Evolutionary conservation across 2,888 invertebrate genomes (phyloP), one percentile per base, ranked within the genome.

Genomic region (Tachina lurida): DNA sequence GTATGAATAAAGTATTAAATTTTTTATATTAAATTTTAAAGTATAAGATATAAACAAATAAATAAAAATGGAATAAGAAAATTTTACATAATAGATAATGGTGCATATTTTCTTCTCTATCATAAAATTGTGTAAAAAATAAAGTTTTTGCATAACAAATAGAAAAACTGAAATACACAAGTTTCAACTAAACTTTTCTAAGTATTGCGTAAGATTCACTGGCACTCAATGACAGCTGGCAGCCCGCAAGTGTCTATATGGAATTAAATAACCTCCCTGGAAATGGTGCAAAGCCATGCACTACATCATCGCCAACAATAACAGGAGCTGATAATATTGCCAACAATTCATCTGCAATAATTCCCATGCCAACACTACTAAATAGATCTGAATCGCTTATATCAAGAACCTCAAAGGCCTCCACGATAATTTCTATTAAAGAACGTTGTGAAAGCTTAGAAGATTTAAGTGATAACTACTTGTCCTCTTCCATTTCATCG

Each of bases 231-330:
- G 49, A 58, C 12, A 60, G 17, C 17, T 10, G 52, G 22, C 67
- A n/a, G 3, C 12, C 47, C 15, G 31, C 75, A 67, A 54, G 47
- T 80, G 49, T 67, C 80, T 86, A 79, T 75, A 86, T 86, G 86
- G 86, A 83, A 76, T 49, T 67, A 9, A 71, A 54, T 52, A 67
- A 68, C 47, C 62, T 41, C 12, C 17, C 60, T 13, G 12, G 31
- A 22, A 65, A 60, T 67, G 83, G 79, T 86, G 78, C 47, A 81
- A 31, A 74, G 67, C 68, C 77, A 63, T 74, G 68, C 63, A 54
- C 75, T 22, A 4, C 63, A 22, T 1, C 43, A 1, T 13, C 58
- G 9, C 13, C 22, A 1, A 8, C 47, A 17, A 10, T 52, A 19
- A 7, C 63, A 58, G 9, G 43, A 10, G 17, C 65, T 7, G 22